Evolutionary conservation across 2,888 invertebrate species (phyloP).

Genomic region (Drosophila colorata): DNA sequence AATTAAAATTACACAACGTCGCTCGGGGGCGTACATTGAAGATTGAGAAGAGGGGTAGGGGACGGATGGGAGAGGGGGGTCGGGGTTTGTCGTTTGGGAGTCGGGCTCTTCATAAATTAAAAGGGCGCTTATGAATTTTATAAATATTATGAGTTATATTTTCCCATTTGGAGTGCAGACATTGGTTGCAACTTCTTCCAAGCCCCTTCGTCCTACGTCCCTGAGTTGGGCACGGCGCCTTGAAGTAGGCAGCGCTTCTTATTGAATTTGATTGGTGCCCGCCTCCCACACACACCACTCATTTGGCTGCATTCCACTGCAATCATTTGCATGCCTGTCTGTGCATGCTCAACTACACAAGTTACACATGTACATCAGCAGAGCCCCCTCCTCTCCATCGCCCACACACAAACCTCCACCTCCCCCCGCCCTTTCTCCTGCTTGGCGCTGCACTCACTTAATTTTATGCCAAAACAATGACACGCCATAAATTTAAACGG

Average conservation of each 20-base stretch:
- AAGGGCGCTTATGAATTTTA: constrained; percentile 75
- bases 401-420: not conserved
- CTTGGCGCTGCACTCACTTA: constrained; percentile 69
- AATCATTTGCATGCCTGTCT: constrained; percentile 78
- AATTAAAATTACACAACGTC: constrained; percentile 72
- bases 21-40: constrained; percentile 46
- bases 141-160: constrained; percentile 67
- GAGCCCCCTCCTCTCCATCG: not conserved
- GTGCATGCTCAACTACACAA: constrained; percentile 66
- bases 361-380: constrained; percentile 31
- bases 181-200: constrained; percentile 4
- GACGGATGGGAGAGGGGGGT: not conserved
- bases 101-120: constrained; percentile 71
- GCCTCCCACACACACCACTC: not conserved
- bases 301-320: constrained; percentile 33
- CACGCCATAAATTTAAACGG: constrained; percentile 81
- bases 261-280: constrained; percentile 68
- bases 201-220: not conserved
- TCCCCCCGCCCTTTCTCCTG: not conserved
- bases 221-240: constrained; percentile 11
- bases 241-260: constrained; percentile 57
- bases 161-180: constrained; percentile 58
- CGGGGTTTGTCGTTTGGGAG: constrained; percentile 1
- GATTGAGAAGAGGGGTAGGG: not conserved
- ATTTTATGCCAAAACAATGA: constrained; percentile 81